Percentiles rank a stretch among this genome's conserved stretches.
phyloP scores from a whole-genome alignment of 2,113 vertebrate genomes.

The Myrmecophaga tridactyla region DNA sequence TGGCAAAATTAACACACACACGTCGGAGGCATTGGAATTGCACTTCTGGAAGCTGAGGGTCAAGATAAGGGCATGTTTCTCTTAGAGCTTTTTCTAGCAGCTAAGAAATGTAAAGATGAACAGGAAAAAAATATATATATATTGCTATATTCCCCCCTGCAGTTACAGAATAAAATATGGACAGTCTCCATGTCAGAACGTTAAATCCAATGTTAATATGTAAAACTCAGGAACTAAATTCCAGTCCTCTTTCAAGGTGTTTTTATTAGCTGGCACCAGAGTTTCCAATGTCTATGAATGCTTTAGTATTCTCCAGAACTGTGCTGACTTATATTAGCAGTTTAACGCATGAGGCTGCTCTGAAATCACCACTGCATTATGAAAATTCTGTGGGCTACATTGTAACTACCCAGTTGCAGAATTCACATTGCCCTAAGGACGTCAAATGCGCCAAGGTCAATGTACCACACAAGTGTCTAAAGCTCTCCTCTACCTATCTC shows the following conservation, averaged over 20 bases:
- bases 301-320: slow-evolving; percentile 44
- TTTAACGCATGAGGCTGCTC: slow-evolving; percentile 12
- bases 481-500: neutral
- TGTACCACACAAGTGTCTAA: neutral
- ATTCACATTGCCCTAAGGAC: slow-evolving; percentile 14
- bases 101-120: neutral
- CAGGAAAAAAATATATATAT: neutral
- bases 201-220: slow-evolving; percentile 41
- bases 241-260: slow-evolving; percentile 54
- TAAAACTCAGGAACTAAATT: slow-evolving; percentile 44
- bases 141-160: neutral
- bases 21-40: neutral
- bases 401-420: slow-evolving; percentile 25
- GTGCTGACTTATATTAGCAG: slow-evolving; percentile 42
- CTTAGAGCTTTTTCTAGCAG: neutral
- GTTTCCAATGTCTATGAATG: slow-evolving; percentile 37
- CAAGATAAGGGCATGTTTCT: neutral
- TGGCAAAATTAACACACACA: slow-evolving; percentile 22
- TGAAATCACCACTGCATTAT: slow-evolving; percentile 30
- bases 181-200: neutral
- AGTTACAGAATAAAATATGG: slow-evolving; percentile 1
- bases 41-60: neutral
- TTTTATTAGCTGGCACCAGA: slow-evolving; percentile 52
- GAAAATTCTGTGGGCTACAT: slow-evolving; percentile 34
- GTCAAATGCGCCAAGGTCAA: slow-evolving; percentile 3